phyloP scores from a whole-genome alignment of 2,888 invertebrate genomes.

The Tubulanus polymorphus region DNA sequence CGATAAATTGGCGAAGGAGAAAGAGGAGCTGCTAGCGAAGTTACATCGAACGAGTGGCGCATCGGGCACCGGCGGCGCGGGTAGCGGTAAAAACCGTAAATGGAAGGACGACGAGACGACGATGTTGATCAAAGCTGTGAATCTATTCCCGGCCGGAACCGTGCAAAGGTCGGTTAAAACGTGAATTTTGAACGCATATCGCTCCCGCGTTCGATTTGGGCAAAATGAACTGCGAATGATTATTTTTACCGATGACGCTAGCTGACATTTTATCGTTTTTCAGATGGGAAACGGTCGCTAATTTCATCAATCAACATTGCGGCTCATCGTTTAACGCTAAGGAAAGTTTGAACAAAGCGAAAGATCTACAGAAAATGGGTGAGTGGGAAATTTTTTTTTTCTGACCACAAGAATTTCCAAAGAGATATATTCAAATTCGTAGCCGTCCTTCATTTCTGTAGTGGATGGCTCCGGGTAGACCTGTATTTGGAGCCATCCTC shows the following conservation, averaged over 20 bases:
- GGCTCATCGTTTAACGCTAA: slow-evolving; percentile 65
- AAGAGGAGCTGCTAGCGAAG: slow-evolving; percentile 51
- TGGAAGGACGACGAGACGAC: slow-evolving; percentile 87
- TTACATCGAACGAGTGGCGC: slow-evolving; percentile 25
- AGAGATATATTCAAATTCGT: no score
- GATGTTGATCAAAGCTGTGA: slow-evolving; percentile 91
- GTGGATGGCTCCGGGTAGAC: no score
- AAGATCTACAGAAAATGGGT: slow-evolving; percentile 78
- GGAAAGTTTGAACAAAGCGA: slow-evolving; percentile 91
- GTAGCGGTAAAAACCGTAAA: slow-evolving; percentile 53
- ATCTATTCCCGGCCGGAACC: slow-evolving; percentile 95
- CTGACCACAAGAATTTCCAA: no score
- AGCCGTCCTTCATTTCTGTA: no score
- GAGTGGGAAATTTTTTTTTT: no score
- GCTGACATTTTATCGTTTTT: no score
- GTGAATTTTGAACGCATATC: no score
- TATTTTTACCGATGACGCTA: no score
- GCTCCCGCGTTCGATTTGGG: no score
- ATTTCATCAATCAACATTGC: slow-evolving; percentile 76
- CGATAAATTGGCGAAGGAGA: slow-evolving; percentile 72
- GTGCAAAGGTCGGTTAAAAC: slow-evolving; percentile 71
- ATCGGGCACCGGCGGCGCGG: slow-evolving; percentile 20
- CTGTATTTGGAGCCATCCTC: no score
- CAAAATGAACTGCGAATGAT: no score
- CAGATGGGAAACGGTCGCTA: slow-evolving; percentile 87